phyloP scores from a whole-genome alignment of 2,888 invertebrate species.

The Allolobophora icterica region DNA sequence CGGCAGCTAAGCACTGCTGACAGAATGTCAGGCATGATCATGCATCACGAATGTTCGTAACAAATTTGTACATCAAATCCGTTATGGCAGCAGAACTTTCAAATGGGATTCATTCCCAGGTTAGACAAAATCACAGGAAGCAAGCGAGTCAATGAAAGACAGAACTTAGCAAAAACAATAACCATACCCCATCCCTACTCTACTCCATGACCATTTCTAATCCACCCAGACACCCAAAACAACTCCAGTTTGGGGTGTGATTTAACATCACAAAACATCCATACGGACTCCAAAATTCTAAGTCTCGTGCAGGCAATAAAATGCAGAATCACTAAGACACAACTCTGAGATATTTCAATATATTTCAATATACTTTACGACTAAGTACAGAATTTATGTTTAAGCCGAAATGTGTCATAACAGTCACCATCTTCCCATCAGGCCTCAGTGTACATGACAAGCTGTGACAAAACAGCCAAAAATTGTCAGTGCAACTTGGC shows the following conservation, averaged over 20 bases:
- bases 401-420: background rate
- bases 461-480: background rate
- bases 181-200: background rate
- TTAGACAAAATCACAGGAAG: background rate
- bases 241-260: background rate
- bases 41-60: constrained; percentile 1
- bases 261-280: background rate
- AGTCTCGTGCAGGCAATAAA: background rate
- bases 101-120: background rate
- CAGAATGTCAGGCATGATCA: background rate
- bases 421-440: background rate
- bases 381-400: background rate
- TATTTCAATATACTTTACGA: background rate
- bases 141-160: background rate
- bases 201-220: background rate
- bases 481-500: background rate
- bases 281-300: background rate
- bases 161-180: background rate
- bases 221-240: background rate
- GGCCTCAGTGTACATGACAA: background rate
- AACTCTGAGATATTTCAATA: background rate
- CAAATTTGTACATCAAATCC: background rate
- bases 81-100: background rate
- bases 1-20: background rate
- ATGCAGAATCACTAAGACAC: background rate